phyloP scores from a whole-genome alignment of 2,113 vertebrate species.

The Procavia capensis region DNA sequence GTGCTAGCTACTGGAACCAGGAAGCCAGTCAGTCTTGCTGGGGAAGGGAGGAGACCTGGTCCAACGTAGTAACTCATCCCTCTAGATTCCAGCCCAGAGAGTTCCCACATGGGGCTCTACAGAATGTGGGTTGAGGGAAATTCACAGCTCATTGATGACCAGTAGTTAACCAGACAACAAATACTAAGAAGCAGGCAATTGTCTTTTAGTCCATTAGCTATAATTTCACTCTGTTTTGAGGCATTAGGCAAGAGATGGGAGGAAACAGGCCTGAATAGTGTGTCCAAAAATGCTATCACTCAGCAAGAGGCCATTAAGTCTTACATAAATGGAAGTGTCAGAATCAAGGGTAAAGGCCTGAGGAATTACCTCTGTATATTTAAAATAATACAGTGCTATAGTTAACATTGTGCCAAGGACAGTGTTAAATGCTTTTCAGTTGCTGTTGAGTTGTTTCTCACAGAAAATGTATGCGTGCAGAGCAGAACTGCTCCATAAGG shows the following conservation, averaged over 20 bases:
- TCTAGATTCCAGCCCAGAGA: not conserved
- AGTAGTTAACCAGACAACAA: not conserved
- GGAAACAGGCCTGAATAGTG: slow-evolving; percentile 3
- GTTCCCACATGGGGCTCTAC: not conserved
- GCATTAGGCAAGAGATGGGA: not conserved
- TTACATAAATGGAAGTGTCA: not conserved
- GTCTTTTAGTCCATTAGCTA: not conserved
- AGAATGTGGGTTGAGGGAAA: not conserved
- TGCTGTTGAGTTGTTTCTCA: not conserved
- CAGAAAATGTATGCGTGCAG: not conserved
- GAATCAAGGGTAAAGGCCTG: not conserved
- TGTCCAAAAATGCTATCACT: not conserved
- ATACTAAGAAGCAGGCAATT: not conserved
- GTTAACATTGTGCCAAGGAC: not conserved
- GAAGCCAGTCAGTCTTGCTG: not conserved
- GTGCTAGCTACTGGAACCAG: not conserved
- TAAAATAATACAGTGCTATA: slow-evolving; percentile 7
- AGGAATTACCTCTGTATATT: slow-evolving; percentile 30
- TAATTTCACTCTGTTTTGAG: slow-evolving; percentile 35
- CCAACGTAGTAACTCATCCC: not conserved
- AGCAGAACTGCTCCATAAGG: not conserved
- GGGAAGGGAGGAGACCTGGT: not conserved
- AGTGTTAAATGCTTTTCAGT: not conserved
- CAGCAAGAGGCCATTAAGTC: not conserved
- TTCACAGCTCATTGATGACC: slow-evolving; percentile 2